Evolutionary conservation across 2,113 vertebrate species (phyloP).

Genomic region (Onychorhynchus coronatus): DNA sequence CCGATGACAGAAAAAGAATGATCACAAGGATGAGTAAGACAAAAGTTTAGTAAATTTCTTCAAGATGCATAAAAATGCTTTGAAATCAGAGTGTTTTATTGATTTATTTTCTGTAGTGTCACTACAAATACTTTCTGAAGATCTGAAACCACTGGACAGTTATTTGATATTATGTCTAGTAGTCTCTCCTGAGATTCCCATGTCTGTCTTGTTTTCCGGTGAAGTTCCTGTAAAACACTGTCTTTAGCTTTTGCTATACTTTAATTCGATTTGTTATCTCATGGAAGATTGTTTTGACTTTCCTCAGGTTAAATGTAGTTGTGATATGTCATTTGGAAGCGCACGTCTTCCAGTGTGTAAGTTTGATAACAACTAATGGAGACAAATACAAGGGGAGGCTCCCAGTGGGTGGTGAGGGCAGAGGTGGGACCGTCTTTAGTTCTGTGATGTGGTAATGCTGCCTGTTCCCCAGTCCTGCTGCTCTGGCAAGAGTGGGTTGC

Average conservation of each 20-base stretch:
- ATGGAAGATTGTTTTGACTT: not conserved
- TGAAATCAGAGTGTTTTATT: not conserved
- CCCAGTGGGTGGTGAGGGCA: too few species aligned
- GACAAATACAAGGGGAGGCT: accelerated
- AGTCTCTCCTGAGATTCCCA: not conserved
- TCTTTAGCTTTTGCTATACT: not conserved
- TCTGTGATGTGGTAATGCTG: not conserved
- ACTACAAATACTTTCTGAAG: not conserved
- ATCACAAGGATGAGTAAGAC: not conserved
- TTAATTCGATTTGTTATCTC: not conserved
- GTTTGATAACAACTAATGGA: not conserved
- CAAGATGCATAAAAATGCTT: not conserved
- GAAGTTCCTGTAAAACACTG: not conserved
- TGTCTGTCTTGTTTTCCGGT: not conserved
- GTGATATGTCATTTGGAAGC: not conserved
- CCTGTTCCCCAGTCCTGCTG: not conserved
- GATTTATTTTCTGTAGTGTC: not conserved
- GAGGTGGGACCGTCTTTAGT: not conserved
- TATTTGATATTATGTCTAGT: not conserved
- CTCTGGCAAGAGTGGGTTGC: not conserved
- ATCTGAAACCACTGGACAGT: not conserved
- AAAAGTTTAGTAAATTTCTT: not conserved
- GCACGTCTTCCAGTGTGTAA: not conserved
- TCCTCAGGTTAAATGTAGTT: not conserved
- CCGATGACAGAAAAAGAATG: not conserved